Conservation (phyloP, 2,888 invertebrate genomes). For the Strigamia maritima region DNA sequence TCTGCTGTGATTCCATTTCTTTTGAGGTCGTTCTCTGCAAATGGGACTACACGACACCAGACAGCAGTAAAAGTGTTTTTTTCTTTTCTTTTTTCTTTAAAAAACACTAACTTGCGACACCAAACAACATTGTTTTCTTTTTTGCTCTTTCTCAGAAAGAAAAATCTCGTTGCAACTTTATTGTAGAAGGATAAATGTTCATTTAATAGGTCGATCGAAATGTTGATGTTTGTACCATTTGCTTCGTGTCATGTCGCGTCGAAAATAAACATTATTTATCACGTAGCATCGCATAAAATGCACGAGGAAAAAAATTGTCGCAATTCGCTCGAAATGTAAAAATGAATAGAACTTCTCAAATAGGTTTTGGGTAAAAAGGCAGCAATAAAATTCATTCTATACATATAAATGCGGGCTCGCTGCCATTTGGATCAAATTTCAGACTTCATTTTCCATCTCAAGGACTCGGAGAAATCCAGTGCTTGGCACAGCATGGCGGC, state of each 20-base stretch:
- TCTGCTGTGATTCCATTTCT: constrained; percentile 24
- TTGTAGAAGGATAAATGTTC: constrained; percentile 1
- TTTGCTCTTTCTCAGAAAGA: background rate
- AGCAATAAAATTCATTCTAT: constrained; percentile 13
- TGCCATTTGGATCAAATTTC: constrained; percentile 28
- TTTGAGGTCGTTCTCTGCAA: constrained; percentile 12
- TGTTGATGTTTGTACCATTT: constrained; percentile 1
- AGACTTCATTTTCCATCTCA: constrained; percentile 25
- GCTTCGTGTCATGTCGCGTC: background rate
- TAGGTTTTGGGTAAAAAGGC: constrained; percentile 24
- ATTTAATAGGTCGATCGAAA: constrained; percentile 6
- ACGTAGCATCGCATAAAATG: background rate
- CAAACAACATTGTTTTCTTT: background rate
- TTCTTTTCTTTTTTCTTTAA: background rate
- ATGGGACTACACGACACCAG: constrained; percentile 26
- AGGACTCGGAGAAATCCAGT: background rate
- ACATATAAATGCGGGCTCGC: constrained; percentile 20
- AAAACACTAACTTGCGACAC: constrained; percentile 10
- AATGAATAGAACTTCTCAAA: background rate
- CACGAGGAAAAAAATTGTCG: background rate
- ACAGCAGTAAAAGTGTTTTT: constrained; percentile 8
- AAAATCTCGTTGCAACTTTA: background rate
- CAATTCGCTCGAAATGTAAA: constrained; percentile 8
- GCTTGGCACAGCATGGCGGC: constrained; percentile 25
- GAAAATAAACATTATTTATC: constrained; percentile 7